Base-by-base conservation (phyloP, 2,113 vertebrate genomes). In the Phodopus roborovskii region DNA sequence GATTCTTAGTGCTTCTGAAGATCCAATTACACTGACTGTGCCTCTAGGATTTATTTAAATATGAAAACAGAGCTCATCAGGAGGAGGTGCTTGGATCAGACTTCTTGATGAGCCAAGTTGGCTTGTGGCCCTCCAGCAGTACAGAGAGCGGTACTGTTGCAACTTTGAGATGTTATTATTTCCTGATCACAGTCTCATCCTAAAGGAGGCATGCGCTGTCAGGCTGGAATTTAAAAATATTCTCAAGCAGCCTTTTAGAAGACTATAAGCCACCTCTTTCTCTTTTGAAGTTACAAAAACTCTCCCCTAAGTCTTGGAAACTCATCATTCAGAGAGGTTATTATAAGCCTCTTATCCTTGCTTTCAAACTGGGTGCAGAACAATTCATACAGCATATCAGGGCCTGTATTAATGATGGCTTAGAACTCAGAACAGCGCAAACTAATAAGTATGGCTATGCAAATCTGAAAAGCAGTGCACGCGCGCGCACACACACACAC, bases 41-140 rank as follows among this genome's bases (percentile, higher is more conserved):
- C 60, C 93, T 95, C 81, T 94, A 90, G 77, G 71, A 64, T 94
- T 96, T 93, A 95, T 83, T 96, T 95, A 93, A 96, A 95, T 96
- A 68, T 48, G n/a, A 96, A 97, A 94, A 90, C 79, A 90, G 94
- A 95, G 79, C 91, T 3, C 85, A 77, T 86, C 53, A 82, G 60
- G 82, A 86, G 75, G 79, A 91, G 87, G 42, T 45, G 12, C 45
- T 42, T 78, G 68, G 42, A 42, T 93, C 84, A 84, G 17, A 81
- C 50, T 87, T 85, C 48, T 13, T 24, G 48, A 87, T 30, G 64
- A 94, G 79, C 87, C 86, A 90, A 93, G 86, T 42, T 94, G 95
- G 75, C 84, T n/a, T 88, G 45, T 15, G 17, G 53, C 74, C 87
- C 73, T 84, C 36, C 64, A 68, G 33, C 92, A 81, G 4, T 84